phyloP scores from a whole-genome alignment of 92 coral and sea anemone species.

The Hydrozoanthus gracilis region DNA sequence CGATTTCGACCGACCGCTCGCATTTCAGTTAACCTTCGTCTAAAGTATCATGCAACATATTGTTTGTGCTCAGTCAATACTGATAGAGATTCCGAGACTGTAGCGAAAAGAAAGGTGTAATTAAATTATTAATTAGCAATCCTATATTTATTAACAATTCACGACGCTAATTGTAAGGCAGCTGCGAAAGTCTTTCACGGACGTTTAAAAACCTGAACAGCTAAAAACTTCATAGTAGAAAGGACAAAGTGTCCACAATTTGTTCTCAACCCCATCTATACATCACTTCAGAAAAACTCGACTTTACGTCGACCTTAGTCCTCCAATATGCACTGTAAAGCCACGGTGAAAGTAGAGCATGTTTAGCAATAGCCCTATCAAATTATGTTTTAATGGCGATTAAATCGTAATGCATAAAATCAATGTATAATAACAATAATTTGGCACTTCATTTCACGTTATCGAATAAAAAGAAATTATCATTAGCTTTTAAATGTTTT shows the following conservation, averaged over 20 bases:
- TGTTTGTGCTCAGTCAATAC: not conserved
- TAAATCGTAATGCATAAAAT: no score
- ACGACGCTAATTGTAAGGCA: not conserved
- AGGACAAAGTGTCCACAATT: not conserved
- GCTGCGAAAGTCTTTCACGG: constrained; percentile 24
- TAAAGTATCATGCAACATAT: not conserved
- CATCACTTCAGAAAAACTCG: no score
- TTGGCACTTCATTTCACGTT: no score
- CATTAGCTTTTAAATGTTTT: no score
- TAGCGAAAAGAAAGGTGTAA: constrained; percentile 1
- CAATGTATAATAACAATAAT: no score
- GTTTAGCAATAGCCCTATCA: no score
- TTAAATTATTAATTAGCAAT: constrained; percentile 18
- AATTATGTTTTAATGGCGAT: no score
- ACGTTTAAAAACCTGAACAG: not conserved
- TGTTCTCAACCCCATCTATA: not conserved
- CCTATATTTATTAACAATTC: constrained; percentile 16
- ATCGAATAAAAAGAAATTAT: no score
- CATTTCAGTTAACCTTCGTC: not conserved
- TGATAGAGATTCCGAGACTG: not conserved
- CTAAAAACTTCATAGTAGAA: not conserved
- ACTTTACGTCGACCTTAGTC: no score
- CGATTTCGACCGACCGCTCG: not conserved
- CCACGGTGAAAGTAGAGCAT: no score
- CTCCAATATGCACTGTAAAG: no score